phyloP scores from a whole-genome alignment of 2,888 invertebrate genomes.

The Hyalella azteca region DNA sequence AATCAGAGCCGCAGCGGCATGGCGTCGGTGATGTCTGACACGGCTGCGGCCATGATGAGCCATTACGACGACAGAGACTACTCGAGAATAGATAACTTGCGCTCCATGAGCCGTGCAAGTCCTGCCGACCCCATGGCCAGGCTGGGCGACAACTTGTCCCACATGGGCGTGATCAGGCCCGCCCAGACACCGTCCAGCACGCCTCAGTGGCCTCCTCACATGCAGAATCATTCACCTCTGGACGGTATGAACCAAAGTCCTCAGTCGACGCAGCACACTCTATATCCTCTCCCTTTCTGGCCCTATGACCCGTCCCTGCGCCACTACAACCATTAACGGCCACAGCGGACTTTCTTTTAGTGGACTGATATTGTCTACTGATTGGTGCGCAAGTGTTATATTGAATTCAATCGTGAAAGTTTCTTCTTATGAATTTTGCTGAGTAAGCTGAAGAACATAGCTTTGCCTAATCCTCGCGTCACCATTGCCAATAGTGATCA shows the following conservation, averaged over 20 bases:
- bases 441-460: too few species aligned
- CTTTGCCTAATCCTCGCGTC: too few species aligned
- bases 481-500: too few species aligned
- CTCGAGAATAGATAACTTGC: slow-evolving; percentile 54
- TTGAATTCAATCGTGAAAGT: too few species aligned
- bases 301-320: slow-evolving; percentile 56
- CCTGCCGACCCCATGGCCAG: slow-evolving; percentile 54
- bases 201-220: slow-evolving; percentile 58
- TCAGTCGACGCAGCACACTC: slow-evolving; percentile 54
- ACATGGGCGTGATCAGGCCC: slow-evolving; percentile 58
- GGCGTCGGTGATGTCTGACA: slow-evolving; percentile 51
- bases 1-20: slow-evolving; percentile 50
- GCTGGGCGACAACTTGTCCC: slow-evolving; percentile 56
- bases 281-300: slow-evolving; percentile 58
- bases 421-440: too few species aligned
- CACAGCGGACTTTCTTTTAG: background rate
- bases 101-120: slow-evolving; percentile 55
- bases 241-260: slow-evolving; percentile 57
- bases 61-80: slow-evolving; percentile 58
- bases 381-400: too few species aligned
- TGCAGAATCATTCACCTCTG: slow-evolving; percentile 57
- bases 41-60: slow-evolving; percentile 40
- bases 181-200: slow-evolving; percentile 57
- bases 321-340: slow-evolving; percentile 55
- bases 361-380: too few species aligned